These are phyloP conservation scores for Scomber colias DNA, from an alignment of 2,113 vertebrate species.

Conservation along the genomic window DNA sequence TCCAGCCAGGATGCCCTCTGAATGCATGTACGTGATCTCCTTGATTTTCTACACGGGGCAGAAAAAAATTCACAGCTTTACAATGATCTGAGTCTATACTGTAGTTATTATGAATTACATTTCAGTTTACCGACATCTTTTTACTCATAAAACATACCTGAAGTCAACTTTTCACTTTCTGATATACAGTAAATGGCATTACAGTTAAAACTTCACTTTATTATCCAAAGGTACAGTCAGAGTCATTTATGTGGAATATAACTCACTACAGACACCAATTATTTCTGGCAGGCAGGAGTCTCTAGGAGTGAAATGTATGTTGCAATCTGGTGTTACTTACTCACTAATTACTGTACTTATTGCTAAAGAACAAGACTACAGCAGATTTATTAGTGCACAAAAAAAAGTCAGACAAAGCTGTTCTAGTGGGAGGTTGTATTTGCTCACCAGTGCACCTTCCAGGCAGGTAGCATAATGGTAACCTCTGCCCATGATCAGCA, in stretches of 20 bases:
- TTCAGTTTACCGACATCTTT: neutral
- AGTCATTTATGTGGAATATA: neutral
- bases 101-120: neutral
- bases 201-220: neutral
- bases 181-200: too few relatives aligned
- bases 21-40: slow-evolving; percentile 99
- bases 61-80: neutral
- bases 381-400: neutral
- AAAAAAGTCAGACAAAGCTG: neutral
- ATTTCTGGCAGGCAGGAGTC: neutral
- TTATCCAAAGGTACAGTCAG: neutral
- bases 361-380: neutral
- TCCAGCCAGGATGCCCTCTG: slow-evolving; percentile 96
- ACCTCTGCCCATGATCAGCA: slow-evolving; percentile 98
- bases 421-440: neutral
- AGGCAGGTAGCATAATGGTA: slow-evolving; percentile 98
- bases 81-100: neutral
- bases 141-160: neutral
- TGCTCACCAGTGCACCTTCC: slow-evolving; percentile 95
- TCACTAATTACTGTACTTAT: too few relatives aligned
- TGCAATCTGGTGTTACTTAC: neutral
- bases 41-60: slow-evolving; percentile 93
- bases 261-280: neutral
- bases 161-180: neutral
- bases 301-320: neutral